These are phyloP conservation scores for Calypte anna DNA, from an alignment of 2,113 vertebrate species.

Conservation along the genomic window DNA sequence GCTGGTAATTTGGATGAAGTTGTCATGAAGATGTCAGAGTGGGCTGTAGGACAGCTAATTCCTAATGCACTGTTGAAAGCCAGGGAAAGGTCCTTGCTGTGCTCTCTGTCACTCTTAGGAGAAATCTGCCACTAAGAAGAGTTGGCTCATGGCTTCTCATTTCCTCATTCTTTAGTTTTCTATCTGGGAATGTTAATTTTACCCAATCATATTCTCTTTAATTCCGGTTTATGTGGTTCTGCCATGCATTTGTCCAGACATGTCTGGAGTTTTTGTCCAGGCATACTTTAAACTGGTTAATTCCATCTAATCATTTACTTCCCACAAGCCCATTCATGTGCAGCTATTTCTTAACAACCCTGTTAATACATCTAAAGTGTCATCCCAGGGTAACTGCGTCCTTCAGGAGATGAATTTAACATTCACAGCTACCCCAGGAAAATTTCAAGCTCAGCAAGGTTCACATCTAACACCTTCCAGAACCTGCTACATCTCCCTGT, in stretches of 20 bases:
- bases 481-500: not conserved
- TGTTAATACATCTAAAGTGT: not conserved
- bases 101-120: fast-evolving
- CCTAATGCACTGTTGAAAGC: fast-evolving
- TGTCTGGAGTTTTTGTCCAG: not conserved
- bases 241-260: not conserved
- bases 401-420: not conserved
- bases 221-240: not conserved
- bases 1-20: not conserved
- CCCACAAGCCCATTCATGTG: not conserved
- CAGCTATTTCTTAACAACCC: not conserved
- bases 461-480: not conserved
- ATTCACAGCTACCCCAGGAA: not conserved
- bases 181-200: not conserved
- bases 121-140: not conserved
- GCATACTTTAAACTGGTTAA: not conserved
- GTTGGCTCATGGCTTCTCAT: not conserved
- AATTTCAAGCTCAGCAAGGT: conserved; percentile 7
- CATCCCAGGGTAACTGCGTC: not conserved
- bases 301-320: not conserved
- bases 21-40: not conserved
- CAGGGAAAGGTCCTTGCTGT: not conserved
- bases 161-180: not conserved
- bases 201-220: not conserved
- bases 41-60: not conserved